Evolutionary conservation across 2,888 invertebrate genomes (phyloP).

Genomic region (Polymixis flavicincta): DNA sequence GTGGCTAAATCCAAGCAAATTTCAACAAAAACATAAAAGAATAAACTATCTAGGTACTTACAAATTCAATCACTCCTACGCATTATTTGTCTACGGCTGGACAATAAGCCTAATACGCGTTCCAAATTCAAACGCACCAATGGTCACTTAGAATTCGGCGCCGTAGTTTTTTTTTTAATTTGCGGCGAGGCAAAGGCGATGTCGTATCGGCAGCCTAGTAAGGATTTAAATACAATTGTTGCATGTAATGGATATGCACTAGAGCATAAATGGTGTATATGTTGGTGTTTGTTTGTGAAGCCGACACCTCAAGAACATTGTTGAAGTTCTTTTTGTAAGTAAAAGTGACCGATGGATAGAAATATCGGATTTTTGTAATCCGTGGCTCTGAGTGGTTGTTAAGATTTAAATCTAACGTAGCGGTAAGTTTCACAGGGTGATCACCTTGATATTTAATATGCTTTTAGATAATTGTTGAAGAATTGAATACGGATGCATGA

Average conservation of each 20-base stretch:
- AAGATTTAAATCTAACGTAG: slow-evolving; percentile 24
- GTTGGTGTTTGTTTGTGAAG: slow-evolving; percentile 80
- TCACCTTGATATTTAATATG: slow-evolving; percentile 18
- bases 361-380: slow-evolving; percentile 59
- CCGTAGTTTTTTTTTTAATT: slow-evolving; percentile 72
- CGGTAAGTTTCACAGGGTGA: slow-evolving; percentile 15
- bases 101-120: slow-evolving; percentile 61
- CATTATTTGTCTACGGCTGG: slow-evolving; percentile 40
- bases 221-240: slow-evolving; percentile 82
- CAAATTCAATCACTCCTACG: slow-evolving; percentile 53
- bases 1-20: slow-evolving; percentile 4
- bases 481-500: not conserved
- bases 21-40: slow-evolving; percentile 12
- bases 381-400: slow-evolving; percentile 35
- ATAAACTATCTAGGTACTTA: slow-evolving; percentile 27
- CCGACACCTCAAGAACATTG: slow-evolving; percentile 78
- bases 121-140: slow-evolving; percentile 77
- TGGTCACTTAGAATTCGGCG: slow-evolving; percentile 79
- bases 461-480: not conserved
- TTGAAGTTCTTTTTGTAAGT: slow-evolving; percentile 61
- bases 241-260: slow-evolving; percentile 89
- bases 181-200: slow-evolving; percentile 65
- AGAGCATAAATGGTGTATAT: slow-evolving; percentile 84
- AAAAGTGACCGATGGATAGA: slow-evolving; percentile 60
- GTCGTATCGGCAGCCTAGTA: slow-evolving; percentile 74